Evolutionary conservation across 2,888 invertebrate genomes (phyloP).

Genomic region (Harpalus rufipes): DNA sequence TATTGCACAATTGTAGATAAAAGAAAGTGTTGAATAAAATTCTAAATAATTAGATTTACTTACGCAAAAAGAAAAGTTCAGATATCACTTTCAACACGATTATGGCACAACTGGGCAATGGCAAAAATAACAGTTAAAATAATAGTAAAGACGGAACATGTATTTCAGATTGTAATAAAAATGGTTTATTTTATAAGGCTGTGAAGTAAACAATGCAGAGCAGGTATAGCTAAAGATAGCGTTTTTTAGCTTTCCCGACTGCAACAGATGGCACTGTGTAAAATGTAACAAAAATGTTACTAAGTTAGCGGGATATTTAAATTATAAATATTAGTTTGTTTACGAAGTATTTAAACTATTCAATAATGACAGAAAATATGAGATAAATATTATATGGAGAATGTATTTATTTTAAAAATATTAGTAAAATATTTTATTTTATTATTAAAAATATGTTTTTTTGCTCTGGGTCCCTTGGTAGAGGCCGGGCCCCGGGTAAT

Average conservation of each 20-base stretch:
- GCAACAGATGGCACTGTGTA: no score
- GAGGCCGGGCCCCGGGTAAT: background rate
- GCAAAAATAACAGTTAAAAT: no score
- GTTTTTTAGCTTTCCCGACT: background rate
- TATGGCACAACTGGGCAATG: background rate
- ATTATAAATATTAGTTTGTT: background rate
- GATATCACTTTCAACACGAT: background rate
- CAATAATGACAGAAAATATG: background rate
- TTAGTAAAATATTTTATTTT: no score
- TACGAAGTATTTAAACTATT: background rate
- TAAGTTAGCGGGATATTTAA: background rate
- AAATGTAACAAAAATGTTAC: background rate
- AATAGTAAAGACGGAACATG: no score
- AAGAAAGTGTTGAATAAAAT: background rate
- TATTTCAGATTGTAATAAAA: background rate
- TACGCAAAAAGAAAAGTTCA: background rate
- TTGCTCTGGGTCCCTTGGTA: background rate
- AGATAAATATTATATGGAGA: background rate
- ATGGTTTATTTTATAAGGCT: background rate
- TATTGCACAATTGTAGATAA: constrained; percentile 1
- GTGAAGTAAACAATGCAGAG: background rate
- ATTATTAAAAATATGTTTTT: background rate
- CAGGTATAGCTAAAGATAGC: background rate
- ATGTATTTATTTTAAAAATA: background rate
- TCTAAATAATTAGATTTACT: constrained; percentile 1